Conservation (phyloP, 2,113 vertebrate genomes). For the Oplegnathus fasciatus region DNA sequence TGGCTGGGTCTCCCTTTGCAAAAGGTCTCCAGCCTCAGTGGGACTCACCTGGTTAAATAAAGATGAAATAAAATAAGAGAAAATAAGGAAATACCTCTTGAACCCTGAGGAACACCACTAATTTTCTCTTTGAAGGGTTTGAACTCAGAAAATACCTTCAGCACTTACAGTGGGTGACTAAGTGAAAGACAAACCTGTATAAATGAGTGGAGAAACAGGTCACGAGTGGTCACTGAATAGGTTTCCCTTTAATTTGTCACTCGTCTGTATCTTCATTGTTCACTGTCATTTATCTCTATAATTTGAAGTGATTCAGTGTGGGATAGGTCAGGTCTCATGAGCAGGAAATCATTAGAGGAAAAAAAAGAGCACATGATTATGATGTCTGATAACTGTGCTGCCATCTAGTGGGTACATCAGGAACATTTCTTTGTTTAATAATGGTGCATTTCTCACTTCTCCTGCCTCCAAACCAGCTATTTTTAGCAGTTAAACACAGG, state of each 20-base stretch:
- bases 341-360: not conserved
- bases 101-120: no score
- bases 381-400: conserved; percentile 18
- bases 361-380: not conserved
- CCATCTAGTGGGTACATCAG: conserved; percentile 56
- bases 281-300: not conserved
- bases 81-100: no score
- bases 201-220: not conserved
- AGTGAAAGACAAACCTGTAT: not conserved
- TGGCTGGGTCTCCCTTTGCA: no score
- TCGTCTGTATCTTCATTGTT: not conserved
- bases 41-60: no score
- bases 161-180: not conserved
- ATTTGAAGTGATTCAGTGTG: conserved; percentile 3
- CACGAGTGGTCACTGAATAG: not conserved
- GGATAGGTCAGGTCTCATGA: not conserved
- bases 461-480: conserved; percentile 7
- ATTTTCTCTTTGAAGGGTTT: no score
- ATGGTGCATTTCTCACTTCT: conserved; percentile 12
- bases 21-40: no score
- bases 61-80: no score
- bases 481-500: conserved; percentile 40
- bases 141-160: no score
- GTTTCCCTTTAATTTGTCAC: not conserved
- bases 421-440: not conserved